Evolutionary conservation across 2,797 vertebrate genomes (phyloP).

Genomic region (Silurus lanzhouensis): DNA sequence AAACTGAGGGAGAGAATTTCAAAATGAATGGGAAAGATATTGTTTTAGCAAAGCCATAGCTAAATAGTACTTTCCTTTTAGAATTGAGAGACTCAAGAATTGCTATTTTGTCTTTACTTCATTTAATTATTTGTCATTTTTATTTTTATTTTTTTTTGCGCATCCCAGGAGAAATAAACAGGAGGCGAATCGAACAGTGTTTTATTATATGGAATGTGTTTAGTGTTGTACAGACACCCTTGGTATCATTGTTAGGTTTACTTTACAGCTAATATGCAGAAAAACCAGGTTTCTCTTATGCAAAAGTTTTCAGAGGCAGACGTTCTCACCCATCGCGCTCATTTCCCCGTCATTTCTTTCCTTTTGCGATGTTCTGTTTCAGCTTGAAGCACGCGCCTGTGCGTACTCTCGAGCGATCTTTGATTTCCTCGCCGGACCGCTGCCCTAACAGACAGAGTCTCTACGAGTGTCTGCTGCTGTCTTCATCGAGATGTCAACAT

Average conservation of each 20-base stretch:
- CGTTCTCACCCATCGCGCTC: not conserved
- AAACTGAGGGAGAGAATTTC: constrained; percentile 67
- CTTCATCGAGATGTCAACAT: constrained; percentile 63
- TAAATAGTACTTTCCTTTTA: not conserved
- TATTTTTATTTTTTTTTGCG: no score
- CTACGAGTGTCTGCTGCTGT: constrained; percentile 48
- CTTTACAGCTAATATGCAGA: constrained; percentile 60
- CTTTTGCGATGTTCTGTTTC: constrained; percentile 24
- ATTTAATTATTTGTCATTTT: not conserved
- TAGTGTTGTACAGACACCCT: constrained; percentile 47
- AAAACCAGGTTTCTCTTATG: constrained; percentile 75
- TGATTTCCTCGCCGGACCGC: constrained; percentile 38
- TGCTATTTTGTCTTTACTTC: constrained; percentile 27
- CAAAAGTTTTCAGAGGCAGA: constrained; percentile 65
- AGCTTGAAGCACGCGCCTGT: not conserved
- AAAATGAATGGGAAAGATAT: constrained; percentile 60
- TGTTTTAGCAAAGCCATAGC: not conserved
- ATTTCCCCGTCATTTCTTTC: not conserved
- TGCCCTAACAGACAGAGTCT: constrained; percentile 26
- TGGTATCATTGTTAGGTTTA: constrained; percentile 6
- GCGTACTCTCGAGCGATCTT: constrained; percentile 43
- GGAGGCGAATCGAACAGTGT: constrained; percentile 39
- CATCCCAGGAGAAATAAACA: constrained; percentile 19
- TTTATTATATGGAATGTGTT: constrained; percentile 46
- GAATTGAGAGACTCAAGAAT: constrained; percentile 18